Base-by-base conservation (phyloP, 2,113 vertebrate genomes). In the Tachysurus vachellii region DNA sequence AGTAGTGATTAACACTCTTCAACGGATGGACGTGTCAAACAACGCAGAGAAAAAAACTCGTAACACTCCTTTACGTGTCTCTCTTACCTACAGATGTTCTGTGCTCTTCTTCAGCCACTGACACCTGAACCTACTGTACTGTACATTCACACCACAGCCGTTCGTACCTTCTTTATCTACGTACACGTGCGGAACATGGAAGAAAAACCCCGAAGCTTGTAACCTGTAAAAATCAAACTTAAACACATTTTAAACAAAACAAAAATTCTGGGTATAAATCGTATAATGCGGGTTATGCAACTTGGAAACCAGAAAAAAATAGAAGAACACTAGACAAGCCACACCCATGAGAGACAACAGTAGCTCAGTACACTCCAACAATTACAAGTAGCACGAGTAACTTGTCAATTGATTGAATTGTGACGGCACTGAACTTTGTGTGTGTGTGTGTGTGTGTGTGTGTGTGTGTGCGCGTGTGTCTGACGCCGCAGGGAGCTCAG, bases 21-120 rank as follows among this genome's bases (percentile, higher is more conserved):
- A 92, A 92, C 94, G 94, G 94, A 93, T 94, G 93, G 89, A 91
- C 86, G 88, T 62, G 71, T 68, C 75, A 31, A 54, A 89, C 81
- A 64, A 84, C 56, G 7, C 62, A 70, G 17, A 8, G 1, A 21
- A 44, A 47, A 23, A 75, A 47, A 23, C 21, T 59, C n/a, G 53
- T 36, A 54, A 53, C 61, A 59, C 8, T 53, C 14, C 16, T 42
- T 68, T 54, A 42, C n/a, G 19, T 80, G 47, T 62, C 7, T 47
- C 36, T 28, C 21, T 36, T 36, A 59, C 19, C 19, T 62, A 21
- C 28, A 70, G 42, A 47, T 19, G 47, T 21, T 8, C 5, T 9
- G 28, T n/a, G 64, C 42, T 68, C 14, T 50, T 28, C 11, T 16
- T 70, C 9, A 36, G 10, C 31, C 19, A 36, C 36, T 11, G 70